Evolutionary conservation across 2,888 invertebrate species (phyloP).

Genomic region (Acanthosepion esculentum): DNA sequence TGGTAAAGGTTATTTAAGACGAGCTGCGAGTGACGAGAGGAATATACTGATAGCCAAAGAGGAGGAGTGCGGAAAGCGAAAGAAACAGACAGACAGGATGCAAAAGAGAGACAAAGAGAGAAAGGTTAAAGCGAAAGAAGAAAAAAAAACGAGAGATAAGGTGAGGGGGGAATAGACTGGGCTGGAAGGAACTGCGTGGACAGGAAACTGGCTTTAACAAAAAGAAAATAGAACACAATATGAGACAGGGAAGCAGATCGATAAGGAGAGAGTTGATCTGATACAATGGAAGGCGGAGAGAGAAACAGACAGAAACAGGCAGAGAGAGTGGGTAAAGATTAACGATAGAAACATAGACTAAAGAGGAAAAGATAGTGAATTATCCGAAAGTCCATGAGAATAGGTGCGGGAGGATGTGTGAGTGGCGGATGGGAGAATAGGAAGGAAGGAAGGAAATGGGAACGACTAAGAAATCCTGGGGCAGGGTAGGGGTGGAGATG

Average conservation of each 20-base stretch:
- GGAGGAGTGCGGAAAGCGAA: neutral
- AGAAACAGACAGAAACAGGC: neutral
- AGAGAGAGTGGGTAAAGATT: neutral
- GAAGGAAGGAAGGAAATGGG: constrained; percentile 49
- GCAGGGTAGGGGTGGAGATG: constrained; percentile 43
- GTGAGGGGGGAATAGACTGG: neutral
- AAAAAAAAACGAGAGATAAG: neutral
- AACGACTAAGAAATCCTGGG: constrained; percentile 47
- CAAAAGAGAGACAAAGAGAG: neutral
- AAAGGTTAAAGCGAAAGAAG: neutral
- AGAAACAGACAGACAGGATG: too few species aligned
- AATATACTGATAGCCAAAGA: neutral
- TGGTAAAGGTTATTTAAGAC: neutral
- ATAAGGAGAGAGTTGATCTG: neutral
- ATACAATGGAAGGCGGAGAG: neutral
- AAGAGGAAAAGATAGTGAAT: constrained; percentile 39
- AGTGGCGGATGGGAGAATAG: constrained; percentile 48
- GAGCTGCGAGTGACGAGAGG: neutral
- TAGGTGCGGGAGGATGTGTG: constrained; percentile 48
- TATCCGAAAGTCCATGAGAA: constrained; percentile 18
- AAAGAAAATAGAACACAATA: neutral
- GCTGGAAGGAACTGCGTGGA: neutral
- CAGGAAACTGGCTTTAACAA: constrained; percentile 22
- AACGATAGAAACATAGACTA: constrained; percentile 6
- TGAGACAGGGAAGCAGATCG: neutral